A percentile compares a stretch with the other conserved stretches of the same genome.
phyloP scores from a whole-genome alignment of 2,797 vertebrate genomes.

The Pempheris klunzingeri region DNA sequence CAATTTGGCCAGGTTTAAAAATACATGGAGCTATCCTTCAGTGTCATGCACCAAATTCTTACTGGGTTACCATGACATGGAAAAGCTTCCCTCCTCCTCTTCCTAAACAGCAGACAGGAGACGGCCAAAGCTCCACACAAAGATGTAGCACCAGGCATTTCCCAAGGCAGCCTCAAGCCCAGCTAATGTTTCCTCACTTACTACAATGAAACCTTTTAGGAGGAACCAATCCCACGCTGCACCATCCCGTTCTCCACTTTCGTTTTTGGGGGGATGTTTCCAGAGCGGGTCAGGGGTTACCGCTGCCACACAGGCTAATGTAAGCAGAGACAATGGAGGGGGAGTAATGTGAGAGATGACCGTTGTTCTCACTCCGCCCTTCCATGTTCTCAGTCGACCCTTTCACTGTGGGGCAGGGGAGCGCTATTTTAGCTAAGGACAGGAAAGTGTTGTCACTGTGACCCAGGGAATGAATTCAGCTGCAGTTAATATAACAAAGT shows the following conservation, averaged over 20 bases:
- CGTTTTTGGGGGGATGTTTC: conserved; percentile 1
- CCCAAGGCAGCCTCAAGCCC: conserved; percentile 32
- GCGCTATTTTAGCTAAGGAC: neutral
- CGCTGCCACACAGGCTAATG: conserved; percentile 26
- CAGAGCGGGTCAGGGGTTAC: conserved; percentile 42
- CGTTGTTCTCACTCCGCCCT: conserved; percentile 26
- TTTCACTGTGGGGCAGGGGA: conserved; percentile 7
- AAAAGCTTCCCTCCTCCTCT: conserved; percentile 8
- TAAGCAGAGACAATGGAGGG: conserved; percentile 36
- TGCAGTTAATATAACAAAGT: conserved; percentile 2
- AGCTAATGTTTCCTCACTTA: conserved; percentile 50
- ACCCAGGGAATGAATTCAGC: neutral
- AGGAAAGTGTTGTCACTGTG: neutral
- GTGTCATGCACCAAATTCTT: too few species aligned
- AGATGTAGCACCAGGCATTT: conserved; percentile 25
- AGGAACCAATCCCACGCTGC: conserved; percentile 35
- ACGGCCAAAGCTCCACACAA: neutral
- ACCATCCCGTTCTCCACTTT: conserved; percentile 30
- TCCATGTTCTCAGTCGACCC: conserved; percentile 41
- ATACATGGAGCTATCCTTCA: too few species aligned
- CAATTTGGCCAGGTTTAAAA: too few species aligned
- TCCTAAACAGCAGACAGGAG: conserved; percentile 17
- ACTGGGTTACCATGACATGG: conserved; percentile 59
- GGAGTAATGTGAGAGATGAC: conserved; percentile 51
- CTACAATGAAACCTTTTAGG: conserved; percentile 43